These are phyloP conservation scores for Actinia equina DNA, from an alignment of 64 coral and sea anemone species.

Conservation along the genomic window DNA sequence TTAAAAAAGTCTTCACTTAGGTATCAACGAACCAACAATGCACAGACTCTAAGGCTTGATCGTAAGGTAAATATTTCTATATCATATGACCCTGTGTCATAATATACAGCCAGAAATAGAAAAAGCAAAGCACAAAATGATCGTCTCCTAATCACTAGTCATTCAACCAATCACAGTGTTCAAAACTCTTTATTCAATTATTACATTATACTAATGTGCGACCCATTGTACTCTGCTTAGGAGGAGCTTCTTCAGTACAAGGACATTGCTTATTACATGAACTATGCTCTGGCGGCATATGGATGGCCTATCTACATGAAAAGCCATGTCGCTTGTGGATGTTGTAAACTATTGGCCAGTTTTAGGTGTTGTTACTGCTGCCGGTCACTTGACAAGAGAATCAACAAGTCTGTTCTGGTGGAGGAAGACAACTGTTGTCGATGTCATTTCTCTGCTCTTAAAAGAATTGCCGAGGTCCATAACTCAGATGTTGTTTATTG, in stretches of 20 bases:
- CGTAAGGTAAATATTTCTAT: constrained; percentile 47
- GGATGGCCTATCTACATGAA: constrained; percentile 98
- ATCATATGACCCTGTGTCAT: too few species aligned
- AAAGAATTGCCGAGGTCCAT: constrained; percentile 64
- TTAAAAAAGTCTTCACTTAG: constrained; percentile 69
- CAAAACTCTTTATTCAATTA: too few species aligned
- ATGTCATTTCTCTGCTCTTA: constrained; percentile 94
- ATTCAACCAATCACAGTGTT: too few species aligned
- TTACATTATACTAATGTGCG: too few species aligned
- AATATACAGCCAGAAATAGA: too few species aligned
- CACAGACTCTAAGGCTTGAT: constrained; percentile 62
- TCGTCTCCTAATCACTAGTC: too few species aligned
- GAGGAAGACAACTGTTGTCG: constrained; percentile 92
- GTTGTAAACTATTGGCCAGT: constrained; percentile 68
- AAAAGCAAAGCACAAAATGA: too few species aligned
- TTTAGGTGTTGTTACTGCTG: constrained; percentile 96
- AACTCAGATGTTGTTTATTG: constrained; percentile 78
- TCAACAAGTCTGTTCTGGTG: constrained; percentile 74
- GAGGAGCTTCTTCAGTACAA: constrained; percentile 72
- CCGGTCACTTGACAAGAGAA: constrained; percentile 58
- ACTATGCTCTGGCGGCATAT: constrained; percentile 92
- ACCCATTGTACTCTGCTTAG: constrained; percentile 16
- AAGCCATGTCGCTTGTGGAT: constrained; percentile 76
- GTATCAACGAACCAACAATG: constrained; percentile 73
- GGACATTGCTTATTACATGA: constrained; percentile 94